Evolutionary conservation across 2,797 vertebrate genomes (phyloP).

Genomic region (Erethizon dorsatum): DNA sequence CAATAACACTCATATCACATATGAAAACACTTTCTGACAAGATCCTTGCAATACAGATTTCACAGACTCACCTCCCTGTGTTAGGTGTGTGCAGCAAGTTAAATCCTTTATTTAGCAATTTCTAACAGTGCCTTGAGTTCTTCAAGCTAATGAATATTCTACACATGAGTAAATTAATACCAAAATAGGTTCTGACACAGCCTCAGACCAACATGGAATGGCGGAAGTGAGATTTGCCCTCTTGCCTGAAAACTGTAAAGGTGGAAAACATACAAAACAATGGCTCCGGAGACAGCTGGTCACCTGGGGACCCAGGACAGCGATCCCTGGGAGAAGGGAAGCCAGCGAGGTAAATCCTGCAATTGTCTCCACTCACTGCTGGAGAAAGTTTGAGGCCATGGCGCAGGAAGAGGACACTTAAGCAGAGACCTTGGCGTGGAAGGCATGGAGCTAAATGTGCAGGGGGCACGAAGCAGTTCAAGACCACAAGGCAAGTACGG

Average conservation of each 20-base stretch:
- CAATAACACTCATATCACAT: not conserved
- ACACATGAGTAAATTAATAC: slow-evolving; percentile 48
- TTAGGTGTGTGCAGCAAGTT: not conserved
- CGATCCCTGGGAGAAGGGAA: not conserved
- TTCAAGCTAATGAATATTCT: slow-evolving; percentile 44
- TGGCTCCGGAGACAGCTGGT: not conserved
- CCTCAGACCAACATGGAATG: not conserved
- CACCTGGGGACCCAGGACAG: not conserved
- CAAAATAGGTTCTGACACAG: slow-evolving; percentile 26
- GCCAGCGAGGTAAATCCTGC: not conserved
- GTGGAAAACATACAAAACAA: not conserved
- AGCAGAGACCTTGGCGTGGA: not conserved
- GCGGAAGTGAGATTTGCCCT: not conserved
- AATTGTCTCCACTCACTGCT: not conserved
- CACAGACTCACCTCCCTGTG: not conserved
- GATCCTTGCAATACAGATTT: slow-evolving; percentile 10
- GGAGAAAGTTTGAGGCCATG: not conserved
- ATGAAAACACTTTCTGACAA: slow-evolving; percentile 55
- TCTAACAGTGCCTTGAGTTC: slow-evolving; percentile 29
- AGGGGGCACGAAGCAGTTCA: not conserved
- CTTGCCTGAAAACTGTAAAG: not conserved
- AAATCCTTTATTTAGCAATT: slow-evolving; percentile 67
- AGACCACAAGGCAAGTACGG: not conserved
- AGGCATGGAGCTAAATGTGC: not conserved
- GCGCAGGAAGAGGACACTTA: not conserved